These are phyloP conservation scores for Rhabdornis inornatus DNA, from an alignment of 2,113 vertebrate species.

Conservation along the genomic window DNA sequence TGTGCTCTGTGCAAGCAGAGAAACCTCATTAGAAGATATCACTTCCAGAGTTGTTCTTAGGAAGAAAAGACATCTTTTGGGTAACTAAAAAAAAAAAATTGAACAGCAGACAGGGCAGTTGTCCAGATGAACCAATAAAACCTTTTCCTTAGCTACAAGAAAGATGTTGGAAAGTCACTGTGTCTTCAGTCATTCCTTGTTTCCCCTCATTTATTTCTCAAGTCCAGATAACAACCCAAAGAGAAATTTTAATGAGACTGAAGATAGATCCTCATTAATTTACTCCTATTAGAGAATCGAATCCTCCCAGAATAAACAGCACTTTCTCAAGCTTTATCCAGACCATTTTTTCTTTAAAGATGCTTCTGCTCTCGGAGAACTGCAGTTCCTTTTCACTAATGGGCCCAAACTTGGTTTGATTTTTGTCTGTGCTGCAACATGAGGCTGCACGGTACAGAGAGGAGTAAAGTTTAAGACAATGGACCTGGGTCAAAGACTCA, in stretches of 20 bases:
- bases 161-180: not conserved
- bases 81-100: not conserved
- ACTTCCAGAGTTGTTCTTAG: not conserved
- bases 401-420: not conserved
- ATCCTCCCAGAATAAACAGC: not conserved
- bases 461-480: not conserved
- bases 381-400: not conserved
- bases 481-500: not conserved
- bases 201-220: not conserved
- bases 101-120: not conserved
- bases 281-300: not conserved
- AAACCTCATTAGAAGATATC: not conserved
- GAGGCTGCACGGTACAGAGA: not conserved
- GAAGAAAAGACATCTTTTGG: not conserved
- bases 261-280: not conserved
- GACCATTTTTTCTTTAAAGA: not conserved
- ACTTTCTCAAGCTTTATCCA: not conserved
- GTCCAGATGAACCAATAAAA: not conserved
- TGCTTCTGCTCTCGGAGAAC: not conserved
- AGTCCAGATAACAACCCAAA: not conserved
- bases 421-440: not conserved
- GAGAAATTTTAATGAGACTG: not conserved
- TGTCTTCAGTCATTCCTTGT: not conserved
- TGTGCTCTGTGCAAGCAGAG: not conserved
- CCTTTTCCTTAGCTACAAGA: not conserved